Conservation (phyloP, 2,113 vertebrate genomes). For the Corythoichthys haematopterus region DNA sequence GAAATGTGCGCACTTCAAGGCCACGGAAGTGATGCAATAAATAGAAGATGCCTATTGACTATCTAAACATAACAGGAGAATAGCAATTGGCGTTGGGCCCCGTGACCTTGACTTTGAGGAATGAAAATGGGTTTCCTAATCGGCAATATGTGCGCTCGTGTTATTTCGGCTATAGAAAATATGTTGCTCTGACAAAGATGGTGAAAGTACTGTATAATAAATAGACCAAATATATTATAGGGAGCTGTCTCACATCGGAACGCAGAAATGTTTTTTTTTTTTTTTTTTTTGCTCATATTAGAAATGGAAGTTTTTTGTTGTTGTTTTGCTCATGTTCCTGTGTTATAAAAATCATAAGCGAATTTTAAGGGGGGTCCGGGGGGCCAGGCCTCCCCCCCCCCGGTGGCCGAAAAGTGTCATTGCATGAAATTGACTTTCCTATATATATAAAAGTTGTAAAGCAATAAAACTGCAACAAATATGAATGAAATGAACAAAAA, state of each 20-base stretch:
- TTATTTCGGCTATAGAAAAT: slow-evolving; percentile 15
- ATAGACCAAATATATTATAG: neutral
- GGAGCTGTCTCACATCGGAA: neutral
- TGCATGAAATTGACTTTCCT: no score
- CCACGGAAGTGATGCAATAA: slow-evolving; percentile 14
- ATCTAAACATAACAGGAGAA: slow-evolving; percentile 35
- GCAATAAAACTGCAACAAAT: no score
- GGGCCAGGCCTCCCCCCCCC: no score
- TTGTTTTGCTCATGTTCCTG: no score
- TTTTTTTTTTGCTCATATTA: no score
- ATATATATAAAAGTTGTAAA: no score
- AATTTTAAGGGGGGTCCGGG: no score
- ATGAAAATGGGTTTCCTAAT: slow-evolving; percentile 30
- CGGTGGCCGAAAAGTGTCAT: no score
- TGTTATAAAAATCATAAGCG: no score
- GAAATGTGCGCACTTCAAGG: slow-evolving; percentile 35
- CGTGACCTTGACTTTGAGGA: slow-evolving; percentile 46
- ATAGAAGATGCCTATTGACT: slow-evolving; percentile 37
- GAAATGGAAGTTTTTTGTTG: no score
- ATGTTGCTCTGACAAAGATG: slow-evolving; percentile 6
- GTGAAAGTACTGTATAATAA: neutral
- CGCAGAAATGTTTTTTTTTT: neutral
- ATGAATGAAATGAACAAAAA: no score
- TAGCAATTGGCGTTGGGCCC: slow-evolving; percentile 12
- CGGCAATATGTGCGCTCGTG: neutral